Conservation (phyloP, 2,888 invertebrate genomes). For the Tipula unca region DNA sequence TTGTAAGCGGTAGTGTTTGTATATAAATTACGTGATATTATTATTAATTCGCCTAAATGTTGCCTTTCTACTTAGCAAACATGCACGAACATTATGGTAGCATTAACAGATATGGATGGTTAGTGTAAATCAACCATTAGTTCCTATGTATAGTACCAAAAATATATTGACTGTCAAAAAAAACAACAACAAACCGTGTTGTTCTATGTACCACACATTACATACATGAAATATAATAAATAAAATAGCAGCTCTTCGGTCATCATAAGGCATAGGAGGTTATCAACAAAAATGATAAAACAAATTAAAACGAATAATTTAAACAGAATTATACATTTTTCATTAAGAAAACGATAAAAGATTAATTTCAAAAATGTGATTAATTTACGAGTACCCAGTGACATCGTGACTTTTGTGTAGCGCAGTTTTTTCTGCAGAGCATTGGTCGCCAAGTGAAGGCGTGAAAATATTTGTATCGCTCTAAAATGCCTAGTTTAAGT, state of each 20-base stretch:
- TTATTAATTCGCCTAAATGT: neutral
- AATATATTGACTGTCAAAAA: neutral
- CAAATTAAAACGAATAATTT: neutral
- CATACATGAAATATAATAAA: too few relatives aligned
- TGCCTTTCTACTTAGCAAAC: neutral
- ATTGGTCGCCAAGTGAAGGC: too few relatives aligned
- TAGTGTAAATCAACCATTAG: neutral
- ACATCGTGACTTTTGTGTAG: neutral
- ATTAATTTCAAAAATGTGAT: neutral
- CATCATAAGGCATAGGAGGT: neutral
- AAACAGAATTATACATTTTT: neutral
- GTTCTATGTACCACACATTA: neutral
- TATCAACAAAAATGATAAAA: neutral
- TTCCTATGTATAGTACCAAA: too few relatives aligned
- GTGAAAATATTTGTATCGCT: neutral
- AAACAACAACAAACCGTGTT: neutral
- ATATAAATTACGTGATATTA: too few relatives aligned
- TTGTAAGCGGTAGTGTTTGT: too few relatives aligned
- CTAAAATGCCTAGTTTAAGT: neutral
- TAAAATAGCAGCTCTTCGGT: neutral
- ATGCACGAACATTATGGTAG: neutral
- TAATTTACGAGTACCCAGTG: neutral
- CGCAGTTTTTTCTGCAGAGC: neutral
- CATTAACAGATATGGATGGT: neutral
- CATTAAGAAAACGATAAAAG: neutral